Percentiles rank a stretch among this genome's conserved stretches.
These are phyloP conservation scores for Pocillopora damicornis DNA, from an alignment of 64 coral and sea anemone genomes.

Conservation along the genomic window DNA sequence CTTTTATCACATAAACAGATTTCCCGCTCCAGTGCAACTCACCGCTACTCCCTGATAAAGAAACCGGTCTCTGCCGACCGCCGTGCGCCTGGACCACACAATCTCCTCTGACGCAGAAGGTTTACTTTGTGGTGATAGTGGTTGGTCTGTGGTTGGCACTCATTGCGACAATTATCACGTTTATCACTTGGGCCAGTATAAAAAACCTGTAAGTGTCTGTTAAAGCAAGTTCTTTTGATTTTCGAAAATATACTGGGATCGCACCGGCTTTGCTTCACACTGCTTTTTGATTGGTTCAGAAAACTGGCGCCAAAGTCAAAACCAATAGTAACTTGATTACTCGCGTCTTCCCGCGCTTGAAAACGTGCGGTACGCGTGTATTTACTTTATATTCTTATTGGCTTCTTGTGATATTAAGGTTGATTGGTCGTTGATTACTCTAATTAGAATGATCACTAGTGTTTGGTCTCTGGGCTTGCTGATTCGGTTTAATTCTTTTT, in stretches of 20 bases:
- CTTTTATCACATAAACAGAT: neutral
- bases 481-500: neutral
- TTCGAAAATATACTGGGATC: no score
- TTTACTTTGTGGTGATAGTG: slow-evolving; percentile 46
- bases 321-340: neutral
- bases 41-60: slow-evolving; percentile 63
- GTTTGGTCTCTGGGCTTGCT: no score
- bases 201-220: slow-evolving; percentile 42
- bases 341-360: neutral
- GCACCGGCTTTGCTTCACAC: no score
- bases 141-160: slow-evolving; percentile 65
- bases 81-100: slow-evolving; percentile 78
- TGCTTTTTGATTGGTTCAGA: no score
- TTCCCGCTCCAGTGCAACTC: slow-evolving; percentile 45
- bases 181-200: slow-evolving; percentile 72
- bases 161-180: slow-evolving; percentile 56
- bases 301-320: no score
- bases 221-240: no score
- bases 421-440: no score
- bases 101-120: slow-evolving; percentile 12
- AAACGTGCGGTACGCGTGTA: no score
- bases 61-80: slow-evolving; percentile 40
- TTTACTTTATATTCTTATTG: no score
- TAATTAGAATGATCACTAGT: no score
- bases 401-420: no score